Base-by-base conservation (phyloP, 2,888 invertebrate species). In the Netelia fuscicornis region DNA sequence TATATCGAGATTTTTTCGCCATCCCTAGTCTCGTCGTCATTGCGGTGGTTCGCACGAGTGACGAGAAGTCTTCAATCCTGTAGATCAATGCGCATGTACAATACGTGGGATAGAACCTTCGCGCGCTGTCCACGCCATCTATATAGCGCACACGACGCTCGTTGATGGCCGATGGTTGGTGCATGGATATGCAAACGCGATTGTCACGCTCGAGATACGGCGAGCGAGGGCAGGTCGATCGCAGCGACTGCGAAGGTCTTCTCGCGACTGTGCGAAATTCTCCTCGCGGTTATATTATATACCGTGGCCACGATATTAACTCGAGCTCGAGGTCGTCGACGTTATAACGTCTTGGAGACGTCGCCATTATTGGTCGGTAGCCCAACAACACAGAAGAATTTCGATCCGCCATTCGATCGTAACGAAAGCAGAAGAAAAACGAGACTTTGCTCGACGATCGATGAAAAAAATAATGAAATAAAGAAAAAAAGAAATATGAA, bases 101-200 rank as follows among this genome's bases (percentile, higher is more conserved):
- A 48, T 13, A 48, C 48, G 48, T 48, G 11, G 10, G 13, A 13
- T 2, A 13, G 48, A 10, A 2, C 48, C 13, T 48, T 48, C 13
- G 30, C 13, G 11, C 48, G 3, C 3, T 2, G 11, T 48, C 2
- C 48, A 48, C 10, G 48, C 2, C 11, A 48, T 48, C 11, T 48
- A 30, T 68, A 52, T 60, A 68, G 3, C 54, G 54, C 30, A 30
- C 30, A 30, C 30, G 30, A 30, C 5, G 30, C 3, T 30, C 30
- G 30, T 30, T 30, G 30, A 30, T 30, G 30, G 30, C 30, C 30
- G 30, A 30, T 30, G 30, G 30, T 30, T 30, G 3, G 30, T 72
- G 74, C 68, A 75, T 68, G 81, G 68, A 83, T 79, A 83, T 83
- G 79, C 68, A 79, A 79, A 79, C 62, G 79, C 83, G 83, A 83